Percentiles rank a stretch among this genome's conserved stretches.
phyloP scores from a whole-genome alignment of 2,797 vertebrate species.

The Helicolenus hilgendorfi region DNA sequence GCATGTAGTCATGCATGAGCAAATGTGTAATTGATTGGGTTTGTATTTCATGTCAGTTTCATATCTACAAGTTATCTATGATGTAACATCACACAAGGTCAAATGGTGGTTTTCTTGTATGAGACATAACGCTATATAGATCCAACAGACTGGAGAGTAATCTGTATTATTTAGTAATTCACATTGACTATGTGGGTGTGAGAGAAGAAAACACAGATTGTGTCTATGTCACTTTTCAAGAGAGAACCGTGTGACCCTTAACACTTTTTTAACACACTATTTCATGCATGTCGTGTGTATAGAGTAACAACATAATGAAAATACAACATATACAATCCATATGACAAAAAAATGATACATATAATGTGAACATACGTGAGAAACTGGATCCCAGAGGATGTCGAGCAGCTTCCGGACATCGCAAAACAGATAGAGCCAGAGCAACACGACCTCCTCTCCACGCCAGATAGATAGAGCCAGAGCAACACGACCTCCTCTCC shows the following conservation, averaged over 20 bases:
- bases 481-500: no score
- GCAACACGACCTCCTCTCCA: no score
- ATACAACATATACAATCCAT: no score
- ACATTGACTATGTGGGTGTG: neutral
- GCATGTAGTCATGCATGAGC: neutral
- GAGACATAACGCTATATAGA: neutral
- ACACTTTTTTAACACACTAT: neutral
- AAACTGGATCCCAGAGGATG: no score
- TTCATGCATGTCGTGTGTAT: no score
- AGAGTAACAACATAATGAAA: no score
- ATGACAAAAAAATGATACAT: no score
- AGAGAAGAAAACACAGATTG: neutral
- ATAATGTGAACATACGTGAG: no score
- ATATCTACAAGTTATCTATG: neutral
- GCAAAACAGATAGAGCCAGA: no score
- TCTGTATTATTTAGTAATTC: neutral
- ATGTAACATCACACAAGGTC: neutral
- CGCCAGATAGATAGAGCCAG: no score
- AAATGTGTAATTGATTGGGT: constrained; percentile 4
- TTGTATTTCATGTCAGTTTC: neutral
- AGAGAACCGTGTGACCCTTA: neutral
- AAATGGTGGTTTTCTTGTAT: neutral
- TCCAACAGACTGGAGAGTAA: neutral
- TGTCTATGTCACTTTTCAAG: neutral
- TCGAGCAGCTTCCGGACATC: no score